A percentile compares a stretch with the other conserved stretches of the same genome.
These are phyloP conservation scores for Solea solea DNA, from an alignment of 2,113 vertebrate species.

Conservation along the genomic window DNA sequence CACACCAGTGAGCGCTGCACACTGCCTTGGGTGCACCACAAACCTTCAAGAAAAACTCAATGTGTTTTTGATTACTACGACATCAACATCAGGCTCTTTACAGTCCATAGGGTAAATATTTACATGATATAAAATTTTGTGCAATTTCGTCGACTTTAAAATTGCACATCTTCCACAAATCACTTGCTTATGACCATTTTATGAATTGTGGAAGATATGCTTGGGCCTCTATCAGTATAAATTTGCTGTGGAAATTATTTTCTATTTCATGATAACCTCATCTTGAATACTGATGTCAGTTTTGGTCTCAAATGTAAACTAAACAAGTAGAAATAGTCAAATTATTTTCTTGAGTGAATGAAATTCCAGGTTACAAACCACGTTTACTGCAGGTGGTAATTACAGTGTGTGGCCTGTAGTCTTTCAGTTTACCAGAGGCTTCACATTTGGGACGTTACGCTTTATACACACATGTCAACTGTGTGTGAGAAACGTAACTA, in stretches of 20 bases:
- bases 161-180: neutral
- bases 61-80: too few relatives aligned
- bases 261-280: neutral
- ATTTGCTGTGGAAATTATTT: constrained; percentile 1
- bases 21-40: too few relatives aligned
- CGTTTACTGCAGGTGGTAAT: neutral
- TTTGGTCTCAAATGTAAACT: constrained; percentile 3
- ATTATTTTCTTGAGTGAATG: constrained; percentile 7
- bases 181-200: neutral
- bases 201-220: neutral
- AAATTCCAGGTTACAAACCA: constrained; percentile 8
- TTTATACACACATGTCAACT: neutral
- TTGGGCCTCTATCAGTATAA: neutral
- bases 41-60: too few relatives aligned
- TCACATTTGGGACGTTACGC: too few relatives aligned
- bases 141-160: neutral
- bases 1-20: too few relatives aligned
- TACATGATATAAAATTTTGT: neutral
- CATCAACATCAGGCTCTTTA: neutral
- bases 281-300: constrained; percentile 1
- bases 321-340: neutral
- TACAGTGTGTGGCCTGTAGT: neutral
- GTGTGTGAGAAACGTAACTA: neutral
- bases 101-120: neutral
- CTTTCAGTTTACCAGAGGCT: neutral